Percentiles rank a stretch among this genome's conserved stretches.
Evolutionary conservation across 92 coral and sea anemone species (phyloP).

Genomic region (Porites lobata): DNA sequence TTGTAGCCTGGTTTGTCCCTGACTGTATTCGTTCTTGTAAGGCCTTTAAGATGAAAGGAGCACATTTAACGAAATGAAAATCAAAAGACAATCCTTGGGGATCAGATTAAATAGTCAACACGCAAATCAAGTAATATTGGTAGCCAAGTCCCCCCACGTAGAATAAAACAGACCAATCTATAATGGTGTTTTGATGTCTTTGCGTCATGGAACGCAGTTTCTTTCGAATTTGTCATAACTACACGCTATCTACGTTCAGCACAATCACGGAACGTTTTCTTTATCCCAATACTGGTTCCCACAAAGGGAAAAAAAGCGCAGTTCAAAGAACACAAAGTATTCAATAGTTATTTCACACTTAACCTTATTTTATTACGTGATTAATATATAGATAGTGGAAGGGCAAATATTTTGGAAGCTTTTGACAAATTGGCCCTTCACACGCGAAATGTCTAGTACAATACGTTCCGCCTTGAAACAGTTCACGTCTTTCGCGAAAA

Average conservation of each 20-base stretch:
- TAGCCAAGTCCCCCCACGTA: background rate
- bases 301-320: background rate
- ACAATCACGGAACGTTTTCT: background rate
- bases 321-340: no score
- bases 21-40: conserved; percentile 90
- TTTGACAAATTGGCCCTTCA: background rate
- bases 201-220: background rate
- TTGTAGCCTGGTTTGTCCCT: conserved; percentile 65
- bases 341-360: background rate
- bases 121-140: conserved; percentile 8
- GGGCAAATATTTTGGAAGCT: conserved; percentile 8
- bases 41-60: conserved; percentile 63
- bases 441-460: background rate
- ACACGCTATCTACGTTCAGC: background rate
- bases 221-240: background rate
- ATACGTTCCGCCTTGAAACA: background rate
- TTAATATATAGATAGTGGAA: background rate
- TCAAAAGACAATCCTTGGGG: background rate
- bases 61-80: background rate
- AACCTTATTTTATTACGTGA: background rate
- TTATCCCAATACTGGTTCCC: background rate
- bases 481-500: background rate
- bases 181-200: background rate
- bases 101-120: conserved; percentile 5
- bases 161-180: background rate